phyloP scores from a whole-genome alignment of 2,888 invertebrate genomes.

The Uloborus plumipes region DNA sequence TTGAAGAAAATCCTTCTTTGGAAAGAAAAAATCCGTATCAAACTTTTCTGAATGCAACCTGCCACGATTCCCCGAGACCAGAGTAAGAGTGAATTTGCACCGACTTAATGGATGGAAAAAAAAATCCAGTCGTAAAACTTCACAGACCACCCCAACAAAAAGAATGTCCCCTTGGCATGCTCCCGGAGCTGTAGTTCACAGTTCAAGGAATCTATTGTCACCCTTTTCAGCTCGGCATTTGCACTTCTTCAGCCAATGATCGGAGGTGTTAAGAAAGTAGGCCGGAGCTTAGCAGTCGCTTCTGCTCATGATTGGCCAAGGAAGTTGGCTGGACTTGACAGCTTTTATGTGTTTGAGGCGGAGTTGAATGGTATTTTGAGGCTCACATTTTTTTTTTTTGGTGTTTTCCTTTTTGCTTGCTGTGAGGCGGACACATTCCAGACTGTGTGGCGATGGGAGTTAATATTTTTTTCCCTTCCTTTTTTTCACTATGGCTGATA shows the following conservation, averaged over 20 bases:
- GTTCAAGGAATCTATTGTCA: slow-evolving; percentile 32
- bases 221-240: slow-evolving; percentile 18
- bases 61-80: too few species aligned
- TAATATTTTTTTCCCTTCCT: neutral
- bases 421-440: slow-evolving; percentile 1
- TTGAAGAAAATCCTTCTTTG: too few species aligned
- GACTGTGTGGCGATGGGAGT: neutral
- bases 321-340: neutral
- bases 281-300: neutral
- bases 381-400: neutral
- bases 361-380: neutral
- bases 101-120: too few species aligned
- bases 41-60: too few species aligned
- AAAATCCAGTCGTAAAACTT: too few species aligned
- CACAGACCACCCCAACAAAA: neutral
- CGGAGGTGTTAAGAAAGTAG: slow-evolving; percentile 55
- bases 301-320: neutral
- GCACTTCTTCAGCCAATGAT: slow-evolving; percentile 42
- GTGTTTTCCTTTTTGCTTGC: neutral
- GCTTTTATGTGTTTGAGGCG: slow-evolving; percentile 1
- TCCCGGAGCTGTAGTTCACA: slow-evolving; percentile 32
- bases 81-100: too few species aligned
- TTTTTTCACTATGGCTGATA: too few species aligned
- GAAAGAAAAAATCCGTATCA: too few species aligned
- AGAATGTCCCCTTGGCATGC: neutral